Evolutionary conservation across 2,113 vertebrate genomes (phyloP).

Genomic region (Taurulus bubalis): DNA sequence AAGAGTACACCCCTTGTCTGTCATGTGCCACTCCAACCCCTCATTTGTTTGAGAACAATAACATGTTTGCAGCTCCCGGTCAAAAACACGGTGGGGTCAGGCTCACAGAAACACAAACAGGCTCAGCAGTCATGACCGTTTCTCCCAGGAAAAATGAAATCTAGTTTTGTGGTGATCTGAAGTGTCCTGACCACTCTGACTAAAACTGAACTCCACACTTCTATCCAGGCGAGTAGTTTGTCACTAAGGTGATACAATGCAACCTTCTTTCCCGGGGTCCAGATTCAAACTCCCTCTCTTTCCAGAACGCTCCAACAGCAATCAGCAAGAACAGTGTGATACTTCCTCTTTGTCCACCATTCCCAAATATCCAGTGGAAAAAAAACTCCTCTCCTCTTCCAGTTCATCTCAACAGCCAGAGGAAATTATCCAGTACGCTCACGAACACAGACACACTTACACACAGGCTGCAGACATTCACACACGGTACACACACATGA

Average conservation of each 20-base stretch:
- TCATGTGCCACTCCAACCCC: constrained; percentile 46
- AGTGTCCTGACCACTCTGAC: constrained; percentile 10
- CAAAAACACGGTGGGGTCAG: constrained; percentile 59
- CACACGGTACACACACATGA: constrained; percentile 57
- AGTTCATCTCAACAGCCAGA: constrained; percentile 50
- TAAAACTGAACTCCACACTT: constrained; percentile 30
- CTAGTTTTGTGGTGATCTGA: constrained; percentile 21
- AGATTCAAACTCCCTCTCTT: constrained; percentile 42
- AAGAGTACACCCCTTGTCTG: constrained; percentile 39
- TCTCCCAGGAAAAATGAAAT: constrained; percentile 27
- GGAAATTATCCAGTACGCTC: constrained; percentile 47
- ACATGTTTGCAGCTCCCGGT: constrained; percentile 62
- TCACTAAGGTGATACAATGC: constrained; percentile 28
- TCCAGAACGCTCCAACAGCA: constrained; percentile 36
- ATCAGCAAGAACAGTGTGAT: constrained; percentile 19
- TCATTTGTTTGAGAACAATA: constrained; percentile 75
- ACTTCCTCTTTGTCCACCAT: constrained; percentile 45
- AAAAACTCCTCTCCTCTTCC: constrained; percentile 62
- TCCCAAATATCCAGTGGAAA: constrained; percentile 53
- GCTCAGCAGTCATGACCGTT: constrained; percentile 22
- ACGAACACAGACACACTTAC: constrained; percentile 42
- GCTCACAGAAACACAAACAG: constrained; percentile 59
- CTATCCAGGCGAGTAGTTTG: constrained; percentile 34
- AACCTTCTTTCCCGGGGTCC: constrained; percentile 24
- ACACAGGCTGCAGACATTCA: constrained; percentile 51